A percentile compares a stretch with the other conserved stretches of the same genome.
Conservation (phyloP, 2,113 vertebrate species). For the Microtus pennsylvanicus region DNA sequence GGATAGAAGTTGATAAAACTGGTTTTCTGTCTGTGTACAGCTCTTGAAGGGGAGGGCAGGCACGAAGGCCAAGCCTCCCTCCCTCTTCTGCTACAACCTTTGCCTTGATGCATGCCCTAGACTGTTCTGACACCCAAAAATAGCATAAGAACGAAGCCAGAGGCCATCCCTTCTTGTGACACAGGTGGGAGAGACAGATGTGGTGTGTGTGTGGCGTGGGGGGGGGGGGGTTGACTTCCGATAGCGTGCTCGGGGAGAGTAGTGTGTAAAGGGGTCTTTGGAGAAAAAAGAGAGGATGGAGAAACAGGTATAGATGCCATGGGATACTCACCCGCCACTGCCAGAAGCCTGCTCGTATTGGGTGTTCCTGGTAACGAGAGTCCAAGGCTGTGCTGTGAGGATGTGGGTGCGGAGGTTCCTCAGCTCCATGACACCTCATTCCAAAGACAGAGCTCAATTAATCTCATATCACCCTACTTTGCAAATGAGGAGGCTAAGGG, state of each 20-base stretch:
- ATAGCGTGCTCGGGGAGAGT: background rate
- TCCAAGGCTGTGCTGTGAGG: background rate
- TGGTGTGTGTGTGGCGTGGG: background rate
- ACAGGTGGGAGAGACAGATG: background rate
- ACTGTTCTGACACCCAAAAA: background rate
- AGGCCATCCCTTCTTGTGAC: background rate
- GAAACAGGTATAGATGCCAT: background rate
- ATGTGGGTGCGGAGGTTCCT: background rate
- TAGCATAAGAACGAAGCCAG: background rate
- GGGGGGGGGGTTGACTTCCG: background rate
- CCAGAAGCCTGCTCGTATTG: background rate
- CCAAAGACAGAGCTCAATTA: slow-evolving; percentile 34
- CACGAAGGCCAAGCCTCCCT: background rate
- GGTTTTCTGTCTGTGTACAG: background rate
- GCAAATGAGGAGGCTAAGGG: slow-evolving; percentile 39
- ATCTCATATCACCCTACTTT: slow-evolving; percentile 34
- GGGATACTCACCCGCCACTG: background rate
- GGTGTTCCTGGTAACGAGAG: background rate
- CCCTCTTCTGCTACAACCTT: background rate
- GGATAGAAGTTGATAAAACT: background rate
- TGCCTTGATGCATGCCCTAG: background rate
- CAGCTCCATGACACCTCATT: background rate
- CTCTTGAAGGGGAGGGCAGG: background rate
- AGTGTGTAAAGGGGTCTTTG: background rate
- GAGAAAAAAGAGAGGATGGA: background rate